Conservation (phyloP, 2,888 invertebrate genomes). For the Pseudeuparius sepicola region DNA sequence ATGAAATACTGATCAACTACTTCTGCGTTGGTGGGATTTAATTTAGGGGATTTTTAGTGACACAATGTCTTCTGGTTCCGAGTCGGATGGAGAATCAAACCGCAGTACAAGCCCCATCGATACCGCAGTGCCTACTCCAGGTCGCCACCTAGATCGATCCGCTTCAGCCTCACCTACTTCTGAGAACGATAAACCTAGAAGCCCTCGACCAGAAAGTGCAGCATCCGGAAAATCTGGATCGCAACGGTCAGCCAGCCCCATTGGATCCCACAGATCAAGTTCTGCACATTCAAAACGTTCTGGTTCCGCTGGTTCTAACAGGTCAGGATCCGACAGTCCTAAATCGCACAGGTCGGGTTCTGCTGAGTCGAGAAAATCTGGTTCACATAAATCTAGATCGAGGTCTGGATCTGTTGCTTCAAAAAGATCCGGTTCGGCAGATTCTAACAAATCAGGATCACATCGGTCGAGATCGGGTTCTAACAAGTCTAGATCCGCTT, state of each 20-base stretch:
- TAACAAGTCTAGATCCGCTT: constrained; percentile 12
- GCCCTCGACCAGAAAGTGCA: constrained; percentile 24
- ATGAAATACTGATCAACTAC: too few species aligned
- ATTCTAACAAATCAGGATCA: constrained; percentile 13
- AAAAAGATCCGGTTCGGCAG: constrained; percentile 24
- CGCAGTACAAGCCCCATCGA: constrained; percentile 39
- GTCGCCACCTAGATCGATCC: constrained; percentile 34
- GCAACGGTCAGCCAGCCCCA: too few species aligned
- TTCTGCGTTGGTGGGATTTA: too few species aligned
- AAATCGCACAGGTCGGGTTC: too few species aligned
- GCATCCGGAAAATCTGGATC: constrained; percentile 23
- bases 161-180: constrained; percentile 32
- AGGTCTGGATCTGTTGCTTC: constrained; percentile 5
- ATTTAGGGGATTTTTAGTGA: too few species aligned
- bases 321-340: too few species aligned
- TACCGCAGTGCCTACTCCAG: constrained; percentile 38
- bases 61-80: constrained; percentile 38
- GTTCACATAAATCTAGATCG: too few species aligned
- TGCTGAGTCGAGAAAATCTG: constrained; percentile 17
- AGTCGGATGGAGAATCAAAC: constrained; percentile 43
- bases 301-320: constrained; percentile 18
- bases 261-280: constrained; percentile 26
- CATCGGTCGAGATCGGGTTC: constrained; percentile 23
- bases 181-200: too few species aligned
- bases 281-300: constrained; percentile 20